Conservation (phyloP, 2,797 vertebrate species). For the Sylvia borin region DNA sequence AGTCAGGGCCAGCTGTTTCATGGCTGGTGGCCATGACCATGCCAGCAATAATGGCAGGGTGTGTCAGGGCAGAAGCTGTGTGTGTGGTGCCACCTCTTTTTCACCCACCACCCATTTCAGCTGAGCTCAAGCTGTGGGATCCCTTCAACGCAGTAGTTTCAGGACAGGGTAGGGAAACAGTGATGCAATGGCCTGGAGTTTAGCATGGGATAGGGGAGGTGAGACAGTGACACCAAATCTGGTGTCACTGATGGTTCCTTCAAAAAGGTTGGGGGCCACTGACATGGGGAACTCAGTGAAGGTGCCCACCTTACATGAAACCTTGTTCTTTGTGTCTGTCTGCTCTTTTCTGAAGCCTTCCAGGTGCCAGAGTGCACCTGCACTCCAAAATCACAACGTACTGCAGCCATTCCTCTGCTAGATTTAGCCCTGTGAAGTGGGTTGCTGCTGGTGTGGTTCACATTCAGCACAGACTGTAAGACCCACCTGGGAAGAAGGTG, state of each 20-base stretch:
- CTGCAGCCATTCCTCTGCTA: not conserved
- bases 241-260: not conserved
- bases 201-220: not conserved
- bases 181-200: not conserved
- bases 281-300: not conserved
- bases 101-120: not conserved
- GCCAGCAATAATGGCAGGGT: not conserved
- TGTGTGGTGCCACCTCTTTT: not conserved
- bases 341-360: not conserved
- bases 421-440: not conserved
- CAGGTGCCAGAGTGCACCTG: not conserved
- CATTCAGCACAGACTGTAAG: not conserved
- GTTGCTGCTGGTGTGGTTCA: not conserved
- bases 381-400: not conserved
- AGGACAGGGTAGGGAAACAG: not conserved
- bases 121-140: not conserved
- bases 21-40: not conserved
- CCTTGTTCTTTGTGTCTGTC: not conserved
- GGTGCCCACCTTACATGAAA: not conserved
- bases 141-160: not conserved
- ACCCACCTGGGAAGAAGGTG: constrained; percentile 38
- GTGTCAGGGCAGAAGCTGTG: not conserved
- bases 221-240: not conserved
- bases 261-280: not conserved
- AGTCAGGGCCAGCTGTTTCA: not conserved